Evolutionary conservation across 2,797 vertebrate genomes (phyloP).

Genomic region (Paratrypauchen microcephalus): DNA sequence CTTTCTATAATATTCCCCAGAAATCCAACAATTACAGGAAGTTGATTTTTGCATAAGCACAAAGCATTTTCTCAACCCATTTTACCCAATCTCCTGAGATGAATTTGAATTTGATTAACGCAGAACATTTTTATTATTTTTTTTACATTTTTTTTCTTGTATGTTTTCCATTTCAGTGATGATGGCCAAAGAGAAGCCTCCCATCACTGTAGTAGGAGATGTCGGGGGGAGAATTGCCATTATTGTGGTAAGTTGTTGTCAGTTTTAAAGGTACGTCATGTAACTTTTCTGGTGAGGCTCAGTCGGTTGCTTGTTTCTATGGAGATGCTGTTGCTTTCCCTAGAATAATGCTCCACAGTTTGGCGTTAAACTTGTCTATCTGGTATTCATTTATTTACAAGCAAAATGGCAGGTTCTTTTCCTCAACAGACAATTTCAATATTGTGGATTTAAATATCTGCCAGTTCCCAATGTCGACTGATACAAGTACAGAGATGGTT

Average conservation of each 20-base stretch:
- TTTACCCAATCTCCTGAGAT: constrained; percentile 78
- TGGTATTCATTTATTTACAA: too few relatives aligned
- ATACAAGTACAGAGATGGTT: too few relatives aligned
- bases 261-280: not conserved
- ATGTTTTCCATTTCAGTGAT: constrained; percentile 80
- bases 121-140: not conserved
- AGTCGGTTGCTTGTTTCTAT: too few relatives aligned
- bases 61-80: constrained; percentile 72
- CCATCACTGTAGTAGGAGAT: constrained; percentile 94
- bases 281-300: not conserved
- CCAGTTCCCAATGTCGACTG: too few relatives aligned
- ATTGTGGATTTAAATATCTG: too few relatives aligned
- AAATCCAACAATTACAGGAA: not conserved
- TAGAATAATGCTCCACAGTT: too few relatives aligned
- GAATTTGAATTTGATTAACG: constrained; percentile 20
- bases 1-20: constrained; percentile 1
- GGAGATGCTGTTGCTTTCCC: too few relatives aligned
- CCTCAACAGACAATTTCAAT: too few relatives aligned
- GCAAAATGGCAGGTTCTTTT: too few relatives aligned
- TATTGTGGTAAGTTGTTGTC: constrained; percentile 84
- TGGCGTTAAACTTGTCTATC: too few relatives aligned
- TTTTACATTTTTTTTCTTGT: not conserved
- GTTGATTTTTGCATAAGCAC: constrained; percentile 16
- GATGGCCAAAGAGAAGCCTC: constrained; percentile 98
- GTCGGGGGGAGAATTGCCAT: constrained; percentile 96